Evolutionary conservation across 1,140 invertebrate genomes (phyloP), one percentile per base, ranked within the genome.

Genomic region (Drosophila seguyi): DNA sequence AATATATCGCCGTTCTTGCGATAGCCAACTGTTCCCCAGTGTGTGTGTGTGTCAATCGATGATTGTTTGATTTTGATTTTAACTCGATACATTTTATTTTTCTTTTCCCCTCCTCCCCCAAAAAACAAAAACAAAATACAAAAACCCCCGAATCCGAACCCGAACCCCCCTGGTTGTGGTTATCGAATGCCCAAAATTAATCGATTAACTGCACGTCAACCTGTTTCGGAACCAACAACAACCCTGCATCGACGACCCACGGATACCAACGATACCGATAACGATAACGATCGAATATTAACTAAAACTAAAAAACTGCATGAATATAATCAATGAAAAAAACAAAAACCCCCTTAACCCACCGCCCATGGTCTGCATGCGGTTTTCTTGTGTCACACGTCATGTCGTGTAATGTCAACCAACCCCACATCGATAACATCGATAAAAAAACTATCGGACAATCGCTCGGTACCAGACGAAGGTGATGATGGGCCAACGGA

Each of bases 201-300:
- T 80, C 85, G 85, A 90, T 88, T 88, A 88, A 87, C 76, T 60
- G 84, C 84, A 87, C 84, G 85, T 39, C 60, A 65, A 72, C 80
- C 58, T 14, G 25, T 39, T 57, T 27, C 18, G 68, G 68, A 72
- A 69, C 34, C 65, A 67, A 59, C 50, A 29, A 59, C 65, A 59
- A 75, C 75, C 50, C 45, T 41, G 36, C 59, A 41, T 61, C 44
- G 60, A 50, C 58, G 39, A 57, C 44, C 68, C 22, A 36, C 68
- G 36, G 34, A 41, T 4, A 18, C 36, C 20, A 44, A 44, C 20
- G 14, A 36, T 36, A 22, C 7, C 31, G 14, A 53, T 53, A 5
- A 34, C 31, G 13, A 53, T 52, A 4, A 20, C n/a, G 45, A 47
- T 50, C 2, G 3, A 60, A 31, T 34, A 20, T 25, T 22, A 55